A percentile compares a stretch with the other conserved stretches of the same genome.
These are phyloP conservation scores for Semaprochilodus insignis DNA, from an alignment of 2,797 vertebrate species.

Conservation along the genomic window DNA sequence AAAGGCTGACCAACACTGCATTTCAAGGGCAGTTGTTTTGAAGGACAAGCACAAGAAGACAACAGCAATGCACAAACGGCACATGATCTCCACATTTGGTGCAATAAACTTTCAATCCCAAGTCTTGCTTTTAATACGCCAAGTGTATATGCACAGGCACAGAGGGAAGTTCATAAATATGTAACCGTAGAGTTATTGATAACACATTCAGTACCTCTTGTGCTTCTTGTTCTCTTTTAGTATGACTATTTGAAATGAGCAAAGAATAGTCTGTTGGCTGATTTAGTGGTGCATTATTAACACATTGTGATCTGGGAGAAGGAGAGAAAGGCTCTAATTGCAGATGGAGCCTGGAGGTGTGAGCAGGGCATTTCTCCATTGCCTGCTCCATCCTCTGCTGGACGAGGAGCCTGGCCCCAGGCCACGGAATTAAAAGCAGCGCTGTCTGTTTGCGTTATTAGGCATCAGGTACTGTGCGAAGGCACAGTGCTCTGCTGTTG, in stretches of 20 bases:
- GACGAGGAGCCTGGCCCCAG: slow-evolving; percentile 57
- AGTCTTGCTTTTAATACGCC: neutral
- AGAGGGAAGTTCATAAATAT: neutral
- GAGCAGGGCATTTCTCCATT: slow-evolving; percentile 51
- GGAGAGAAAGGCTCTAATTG: slow-evolving; percentile 43
- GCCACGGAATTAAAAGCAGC: slow-evolving; percentile 70
- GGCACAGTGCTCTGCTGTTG: neutral
- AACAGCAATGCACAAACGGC: too few relatives aligned
- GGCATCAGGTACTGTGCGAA: slow-evolving; percentile 67
- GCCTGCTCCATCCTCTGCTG: slow-evolving; percentile 61
- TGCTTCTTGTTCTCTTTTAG: neutral
- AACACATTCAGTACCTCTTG: neutral
- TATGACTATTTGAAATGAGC: neutral
- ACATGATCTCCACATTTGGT: neutral
- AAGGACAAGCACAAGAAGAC: too few relatives aligned
- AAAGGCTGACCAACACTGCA: too few relatives aligned
- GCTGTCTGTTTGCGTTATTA: slow-evolving; percentile 76
- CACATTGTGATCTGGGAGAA: neutral
- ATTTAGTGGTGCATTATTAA: neutral
- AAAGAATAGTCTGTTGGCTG: neutral
- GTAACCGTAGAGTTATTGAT: neutral
- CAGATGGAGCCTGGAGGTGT: slow-evolving; percentile 66
- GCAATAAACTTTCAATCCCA: neutral
- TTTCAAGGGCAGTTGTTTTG: too few relatives aligned
- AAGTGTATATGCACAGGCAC: neutral